Evolutionary conservation across 1,140 invertebrate species (phyloP).

Genomic region (Drosophila novamexicana): DNA sequence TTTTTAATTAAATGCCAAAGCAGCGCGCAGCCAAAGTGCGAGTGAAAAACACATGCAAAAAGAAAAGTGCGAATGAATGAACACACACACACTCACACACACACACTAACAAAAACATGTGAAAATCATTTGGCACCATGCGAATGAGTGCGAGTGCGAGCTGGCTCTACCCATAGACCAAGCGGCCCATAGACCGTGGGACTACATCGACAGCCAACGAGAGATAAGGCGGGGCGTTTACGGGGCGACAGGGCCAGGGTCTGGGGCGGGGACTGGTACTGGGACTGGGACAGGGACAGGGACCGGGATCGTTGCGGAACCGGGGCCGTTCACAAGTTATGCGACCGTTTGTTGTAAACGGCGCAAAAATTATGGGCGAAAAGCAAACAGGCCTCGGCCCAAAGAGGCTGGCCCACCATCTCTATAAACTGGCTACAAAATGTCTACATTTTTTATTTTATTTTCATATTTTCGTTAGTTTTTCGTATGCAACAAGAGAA

Average conservation of each 20-base stretch:
- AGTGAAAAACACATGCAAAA: constrained; percentile 28
- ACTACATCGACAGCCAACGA: constrained; percentile 47
- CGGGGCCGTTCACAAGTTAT: constrained; percentile 61
- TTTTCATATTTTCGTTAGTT: constrained; percentile 20
- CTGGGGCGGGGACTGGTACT: constrained; percentile 21
- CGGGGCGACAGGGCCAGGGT: constrained; percentile 18
- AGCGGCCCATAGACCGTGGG: constrained; percentile 40
- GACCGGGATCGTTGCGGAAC: constrained; percentile 18
- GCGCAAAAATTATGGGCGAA: constrained; percentile 77
- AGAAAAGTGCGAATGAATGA: constrained; percentile 27
- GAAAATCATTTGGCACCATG: constrained; percentile 72
- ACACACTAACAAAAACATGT: constrained; percentile 59
- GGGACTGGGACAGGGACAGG: constrained; percentile 38
- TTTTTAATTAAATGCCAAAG: constrained; percentile 76
- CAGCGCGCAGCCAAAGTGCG: constrained; percentile 29
- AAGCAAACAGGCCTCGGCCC: constrained; percentile 70
- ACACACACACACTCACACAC: constrained; percentile 41
- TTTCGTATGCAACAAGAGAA: constrained; percentile 28
- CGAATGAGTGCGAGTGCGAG: constrained; percentile 21
- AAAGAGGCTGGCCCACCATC: constrained; percentile 37
- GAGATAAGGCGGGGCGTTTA: constrained; percentile 49
- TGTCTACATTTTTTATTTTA: constrained; percentile 62
- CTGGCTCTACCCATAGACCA: constrained; percentile 13
- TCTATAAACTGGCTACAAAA: constrained; percentile 79
- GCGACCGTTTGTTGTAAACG: constrained; percentile 77